A percentile compares a stretch with the other conserved stretches of the same genome.
Evolutionary conservation across 1,140 invertebrate species (phyloP).

Genomic region (Caerostris extrusa): DNA sequence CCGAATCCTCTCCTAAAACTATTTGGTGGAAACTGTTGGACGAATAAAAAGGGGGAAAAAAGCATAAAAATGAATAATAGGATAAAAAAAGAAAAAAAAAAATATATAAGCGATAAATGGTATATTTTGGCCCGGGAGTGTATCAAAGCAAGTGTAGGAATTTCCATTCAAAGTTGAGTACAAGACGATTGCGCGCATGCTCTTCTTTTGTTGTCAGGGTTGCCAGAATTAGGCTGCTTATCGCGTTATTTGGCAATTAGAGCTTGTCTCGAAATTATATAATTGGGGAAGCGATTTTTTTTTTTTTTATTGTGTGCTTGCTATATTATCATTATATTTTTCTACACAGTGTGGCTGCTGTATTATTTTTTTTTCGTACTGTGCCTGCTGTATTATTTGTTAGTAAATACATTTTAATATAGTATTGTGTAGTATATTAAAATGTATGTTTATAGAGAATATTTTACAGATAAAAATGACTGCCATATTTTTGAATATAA

Average conservation of each 20-base stretch:
- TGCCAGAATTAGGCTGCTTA: not conserved
- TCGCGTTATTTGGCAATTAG: not conserved
- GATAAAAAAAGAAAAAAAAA: not conserved
- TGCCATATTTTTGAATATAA: too few relatives aligned
- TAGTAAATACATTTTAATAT: too few relatives aligned
- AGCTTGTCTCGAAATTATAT: not conserved
- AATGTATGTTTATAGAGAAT: too few relatives aligned
- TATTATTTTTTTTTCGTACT: too few relatives aligned
- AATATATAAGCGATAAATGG: not conserved
- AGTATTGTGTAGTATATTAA: too few relatives aligned
- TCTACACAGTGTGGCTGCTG: too few relatives aligned
- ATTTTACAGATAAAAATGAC: too few relatives aligned
- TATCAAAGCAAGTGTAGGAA: constrained; percentile 11
- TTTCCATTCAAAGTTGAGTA: constrained; percentile 35
- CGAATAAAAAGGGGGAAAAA: not conserved
- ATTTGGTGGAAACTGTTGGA: not conserved
- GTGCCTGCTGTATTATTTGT: too few relatives aligned
- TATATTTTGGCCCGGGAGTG: constrained; percentile 11
- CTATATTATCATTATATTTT: too few relatives aligned
- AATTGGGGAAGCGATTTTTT: too few relatives aligned
- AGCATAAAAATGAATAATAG: not conserved
- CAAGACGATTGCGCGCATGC: constrained; percentile 22
- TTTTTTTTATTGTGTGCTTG: too few relatives aligned
- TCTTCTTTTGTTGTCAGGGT: not conserved
- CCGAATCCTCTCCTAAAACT: not conserved